These are phyloP conservation scores for Drosophila flavopinicola DNA, from an alignment of 2,888 invertebrate genomes.

Conservation along the genomic window DNA sequence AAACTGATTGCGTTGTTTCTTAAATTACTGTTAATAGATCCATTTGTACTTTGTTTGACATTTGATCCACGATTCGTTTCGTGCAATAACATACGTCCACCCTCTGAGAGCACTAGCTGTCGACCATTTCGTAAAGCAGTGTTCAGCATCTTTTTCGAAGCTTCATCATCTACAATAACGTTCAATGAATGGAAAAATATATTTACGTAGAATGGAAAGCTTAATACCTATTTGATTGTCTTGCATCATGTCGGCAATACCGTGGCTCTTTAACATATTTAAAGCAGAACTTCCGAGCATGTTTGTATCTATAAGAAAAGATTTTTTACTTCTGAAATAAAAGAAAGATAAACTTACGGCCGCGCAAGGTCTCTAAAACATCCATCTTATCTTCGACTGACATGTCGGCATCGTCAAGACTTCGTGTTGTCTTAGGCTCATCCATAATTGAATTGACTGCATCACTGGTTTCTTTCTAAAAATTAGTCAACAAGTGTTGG, in stretches of 20 bases:
- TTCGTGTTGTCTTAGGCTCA: slow-evolving; percentile 50
- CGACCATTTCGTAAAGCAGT: slow-evolving; percentile 94
- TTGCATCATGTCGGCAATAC: slow-evolving; percentile 92
- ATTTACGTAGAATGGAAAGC: background rate
- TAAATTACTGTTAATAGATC: slow-evolving; percentile 44
- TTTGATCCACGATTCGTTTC: slow-evolving; percentile 77
- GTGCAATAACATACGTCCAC: slow-evolving; percentile 90
- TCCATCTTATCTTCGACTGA: slow-evolving; percentile 74
- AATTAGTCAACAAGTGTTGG: slow-evolving; percentile 6
- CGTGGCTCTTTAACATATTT: slow-evolving; percentile 92
- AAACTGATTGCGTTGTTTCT: slow-evolving; percentile 46
- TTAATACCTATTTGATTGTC: slow-evolving; percentile 85
- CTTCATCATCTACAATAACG: slow-evolving; percentile 86
- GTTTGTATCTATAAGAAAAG: slow-evolving; percentile 65
- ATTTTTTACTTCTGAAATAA: background rate
- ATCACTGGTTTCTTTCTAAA: slow-evolving; percentile 83
- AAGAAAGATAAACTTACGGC: slow-evolving; percentile 41
- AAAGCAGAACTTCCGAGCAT: slow-evolving; percentile 83
- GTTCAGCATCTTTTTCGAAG: slow-evolving; percentile 88
- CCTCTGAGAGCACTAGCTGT: slow-evolving; percentile 93
- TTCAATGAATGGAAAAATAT: background rate
- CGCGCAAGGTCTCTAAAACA: slow-evolving; percentile 64
- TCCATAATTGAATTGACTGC: slow-evolving; percentile 84
- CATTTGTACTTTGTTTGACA: slow-evolving; percentile 49
- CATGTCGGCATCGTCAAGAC: slow-evolving; percentile 65